phyloP scores from a whole-genome alignment of 2,888 invertebrate species.

The Eubasilissa splendida region DNA sequence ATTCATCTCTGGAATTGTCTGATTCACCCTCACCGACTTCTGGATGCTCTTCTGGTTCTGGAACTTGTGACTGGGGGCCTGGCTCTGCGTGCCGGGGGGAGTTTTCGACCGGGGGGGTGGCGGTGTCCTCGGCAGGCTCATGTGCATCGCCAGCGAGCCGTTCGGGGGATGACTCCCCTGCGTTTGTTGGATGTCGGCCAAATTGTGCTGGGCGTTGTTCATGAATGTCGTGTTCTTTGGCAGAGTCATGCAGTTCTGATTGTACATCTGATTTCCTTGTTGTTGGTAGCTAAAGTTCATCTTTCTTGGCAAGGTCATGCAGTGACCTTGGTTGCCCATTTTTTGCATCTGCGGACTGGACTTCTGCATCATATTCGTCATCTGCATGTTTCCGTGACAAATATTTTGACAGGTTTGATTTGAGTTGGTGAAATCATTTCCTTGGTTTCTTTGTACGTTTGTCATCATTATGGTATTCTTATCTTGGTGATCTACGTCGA shows the following conservation, averaged over 20 bases:
- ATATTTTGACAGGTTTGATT: conserved; percentile 71
- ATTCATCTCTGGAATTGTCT: conserved; percentile 91
- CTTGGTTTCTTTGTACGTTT: conserved; percentile 65
- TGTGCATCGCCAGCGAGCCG: conserved; percentile 64
- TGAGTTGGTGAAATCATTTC: conserved; percentile 63
- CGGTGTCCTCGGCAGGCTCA: conserved; percentile 60
- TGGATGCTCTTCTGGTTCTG: conserved; percentile 65
- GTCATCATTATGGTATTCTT: conserved; percentile 70
- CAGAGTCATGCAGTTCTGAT: conserved; percentile 74
- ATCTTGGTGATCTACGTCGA: conserved; percentile 87
- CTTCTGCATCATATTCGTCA: conserved; percentile 69
- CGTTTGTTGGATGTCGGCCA: conserved; percentile 70
- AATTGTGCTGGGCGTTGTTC: conserved; percentile 66
- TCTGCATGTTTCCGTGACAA: conserved; percentile 75
- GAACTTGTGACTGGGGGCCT: conserved; percentile 64
- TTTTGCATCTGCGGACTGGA: conserved; percentile 68
- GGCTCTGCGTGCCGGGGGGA: conserved; percentile 60
- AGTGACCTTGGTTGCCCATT: conserved; percentile 62
- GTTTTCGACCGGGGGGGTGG: conserved; percentile 68
- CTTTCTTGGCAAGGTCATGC: conserved; percentile 70
- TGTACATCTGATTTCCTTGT: conserved; percentile 63
- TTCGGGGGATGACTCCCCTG: conserved; percentile 63
- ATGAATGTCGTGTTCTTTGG: conserved; percentile 75
- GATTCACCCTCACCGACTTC: conserved; percentile 78
- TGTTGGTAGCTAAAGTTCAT: conserved; percentile 69